phyloP scores from a whole-genome alignment of 2,113 vertebrate species.

The Pantherophis guttatus region DNA sequence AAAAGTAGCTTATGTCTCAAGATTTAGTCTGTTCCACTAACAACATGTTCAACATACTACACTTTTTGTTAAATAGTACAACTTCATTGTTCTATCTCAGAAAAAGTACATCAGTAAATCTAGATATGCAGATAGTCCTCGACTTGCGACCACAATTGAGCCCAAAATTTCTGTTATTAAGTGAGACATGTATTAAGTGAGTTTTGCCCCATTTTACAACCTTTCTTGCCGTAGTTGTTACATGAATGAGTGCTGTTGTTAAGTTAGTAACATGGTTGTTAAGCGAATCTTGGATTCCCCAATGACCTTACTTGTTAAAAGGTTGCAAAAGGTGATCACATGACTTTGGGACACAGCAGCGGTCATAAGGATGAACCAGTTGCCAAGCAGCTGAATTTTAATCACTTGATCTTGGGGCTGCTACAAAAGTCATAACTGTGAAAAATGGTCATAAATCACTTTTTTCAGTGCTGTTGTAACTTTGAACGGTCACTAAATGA shows the following conservation, averaged over 20 bases:
- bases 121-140: neutral
- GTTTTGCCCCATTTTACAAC: neutral
- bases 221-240: neutral
- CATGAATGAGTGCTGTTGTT: neutral
- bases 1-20: neutral
- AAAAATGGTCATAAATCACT: neutral
- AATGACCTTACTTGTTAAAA: neutral
- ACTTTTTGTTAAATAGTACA: conserved; percentile 6
- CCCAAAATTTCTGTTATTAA: neutral
- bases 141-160: too few species aligned
- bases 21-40: neutral
- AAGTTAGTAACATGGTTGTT: neutral
- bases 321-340: neutral
- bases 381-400: neutral
- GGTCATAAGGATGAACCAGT: neutral
- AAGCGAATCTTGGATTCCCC: neutral
- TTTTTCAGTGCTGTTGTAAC: too few species aligned
- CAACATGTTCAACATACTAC: neutral
- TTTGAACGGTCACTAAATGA: too few species aligned
- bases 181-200: neutral
- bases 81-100: neutral
- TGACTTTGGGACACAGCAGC: neutral
- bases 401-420: neutral
- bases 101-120: neutral
- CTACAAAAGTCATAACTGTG: neutral